Base-by-base conservation (phyloP, 2,113 vertebrate species). In the Furnarius figulus region DNA sequence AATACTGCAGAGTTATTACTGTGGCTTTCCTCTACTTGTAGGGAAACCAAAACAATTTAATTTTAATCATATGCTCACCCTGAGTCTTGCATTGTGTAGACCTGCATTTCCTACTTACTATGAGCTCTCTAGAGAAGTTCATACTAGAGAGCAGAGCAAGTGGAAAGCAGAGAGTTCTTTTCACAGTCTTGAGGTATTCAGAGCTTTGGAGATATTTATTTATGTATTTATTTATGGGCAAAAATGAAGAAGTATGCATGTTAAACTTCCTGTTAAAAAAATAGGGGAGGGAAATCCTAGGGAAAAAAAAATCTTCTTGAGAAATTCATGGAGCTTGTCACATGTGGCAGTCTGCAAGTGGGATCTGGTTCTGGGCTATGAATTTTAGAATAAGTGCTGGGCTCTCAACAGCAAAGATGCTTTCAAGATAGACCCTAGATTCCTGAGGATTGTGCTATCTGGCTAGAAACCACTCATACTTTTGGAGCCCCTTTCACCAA, bases 401-500 rank as follows among this genome's bases (percentile, higher is more conserved):
- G 15, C 5, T 85, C n/a, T 80, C 8, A 3, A 39, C 3, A 79
- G 58, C 20, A 85, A 19, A 73, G 44, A 11, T 23, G 40, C 28
- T 88, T 85, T 66, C 44, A 62, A 33, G 33, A 52, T 16, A 87
- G 52, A 59, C 13, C 4, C 11, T 12, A 8, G 22, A 6, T 37
- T 83, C 31, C 8, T 3, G 12, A 28, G 25, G 5, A 20, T 52
- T 80, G 27, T 17, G 76, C 44, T 19, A 33, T 55, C 55, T 56
- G 44, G 8, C 22, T 76, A 49, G 58, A 90, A 85, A 39, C 8
- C 23, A 58, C 27, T n/a, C 31, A 5, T 6, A 30, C 2, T 47
- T 75, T 68, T 17, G 35, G 49, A 12, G 5, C 0, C 5, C 13
- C 10, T 56, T 8, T 76, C 37, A 40, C 8, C 0, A 3, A 49